phyloP scores from a whole-genome alignment of 1,140 invertebrate genomes.

The Cotesia vestalis region DNA sequence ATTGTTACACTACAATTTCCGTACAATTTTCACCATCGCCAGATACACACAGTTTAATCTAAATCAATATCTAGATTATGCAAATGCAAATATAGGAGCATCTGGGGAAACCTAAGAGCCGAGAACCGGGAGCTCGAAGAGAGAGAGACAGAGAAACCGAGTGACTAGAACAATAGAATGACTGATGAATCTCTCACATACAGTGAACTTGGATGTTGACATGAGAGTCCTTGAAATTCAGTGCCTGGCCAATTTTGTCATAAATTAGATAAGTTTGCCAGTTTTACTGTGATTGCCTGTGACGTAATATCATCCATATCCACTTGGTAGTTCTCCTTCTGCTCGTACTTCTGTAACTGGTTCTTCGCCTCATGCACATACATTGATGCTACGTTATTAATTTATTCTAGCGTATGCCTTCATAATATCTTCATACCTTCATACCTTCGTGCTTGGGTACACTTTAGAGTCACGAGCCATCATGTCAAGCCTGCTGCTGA shows the following conservation, averaged over 20 bases:
- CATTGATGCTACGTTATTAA: slow-evolving; percentile 13
- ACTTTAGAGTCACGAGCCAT: too few relatives aligned
- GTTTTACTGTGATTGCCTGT: slow-evolving; percentile 2
- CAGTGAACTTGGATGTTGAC: slow-evolving; percentile 12
- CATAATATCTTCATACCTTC: not conserved
- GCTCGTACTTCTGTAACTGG: not conserved
- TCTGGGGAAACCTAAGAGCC: too few relatives aligned
- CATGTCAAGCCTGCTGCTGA: too few relatives aligned
- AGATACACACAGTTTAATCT: too few relatives aligned
- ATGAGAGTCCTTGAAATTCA: slow-evolving; percentile 2
- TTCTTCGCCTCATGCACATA: not conserved
- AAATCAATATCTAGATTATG: too few relatives aligned
- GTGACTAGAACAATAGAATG: slow-evolving; percentile 6
- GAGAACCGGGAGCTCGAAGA: too few relatives aligned
- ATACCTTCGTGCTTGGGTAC: too few relatives aligned
- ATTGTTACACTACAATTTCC: too few relatives aligned
- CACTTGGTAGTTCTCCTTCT: not conserved
- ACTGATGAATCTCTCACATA: not conserved
- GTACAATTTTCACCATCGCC: too few relatives aligned
- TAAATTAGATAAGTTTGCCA: slow-evolving; percentile 19
- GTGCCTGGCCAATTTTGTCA: slow-evolving; percentile 12
- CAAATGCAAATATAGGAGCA: too few relatives aligned
- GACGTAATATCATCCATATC: not conserved
- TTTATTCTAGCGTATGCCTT: slow-evolving; percentile 4
- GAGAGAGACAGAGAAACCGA: too few relatives aligned